Evolutionary conservation across 2,888 invertebrate genomes (phyloP).

Genomic region (Phyllotreta cruciferae): DNA sequence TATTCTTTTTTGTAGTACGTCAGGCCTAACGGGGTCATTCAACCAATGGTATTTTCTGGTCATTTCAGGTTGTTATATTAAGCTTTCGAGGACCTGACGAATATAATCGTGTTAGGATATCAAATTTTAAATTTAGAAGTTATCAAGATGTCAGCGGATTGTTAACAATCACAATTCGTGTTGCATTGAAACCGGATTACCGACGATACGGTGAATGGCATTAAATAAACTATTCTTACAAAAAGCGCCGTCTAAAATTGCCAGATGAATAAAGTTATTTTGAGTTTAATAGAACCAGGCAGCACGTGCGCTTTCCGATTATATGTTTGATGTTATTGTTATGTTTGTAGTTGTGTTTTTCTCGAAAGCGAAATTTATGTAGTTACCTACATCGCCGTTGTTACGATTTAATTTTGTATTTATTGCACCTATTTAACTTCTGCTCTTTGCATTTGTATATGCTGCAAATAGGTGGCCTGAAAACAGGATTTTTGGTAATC

Average conservation of each 20-base stretch:
- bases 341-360: background rate
- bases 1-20: too few species aligned
- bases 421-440: too few species aligned
- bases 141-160: constrained; percentile 12
- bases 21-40: too few species aligned
- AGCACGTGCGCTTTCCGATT: constrained; percentile 10
- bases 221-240: constrained; percentile 17
- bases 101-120: background rate
- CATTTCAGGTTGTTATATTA: too few species aligned
- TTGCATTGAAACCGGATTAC: constrained; percentile 11
- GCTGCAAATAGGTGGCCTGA: too few species aligned
- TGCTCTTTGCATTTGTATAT: too few species aligned
- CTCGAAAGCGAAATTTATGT: too few species aligned
- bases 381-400: too few species aligned
- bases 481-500: too few species aligned
- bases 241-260: constrained; percentile 16
- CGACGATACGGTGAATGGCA: constrained; percentile 5
- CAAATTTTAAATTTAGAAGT: background rate
- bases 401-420: too few species aligned
- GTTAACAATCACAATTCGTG: background rate
- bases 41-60: too few species aligned
- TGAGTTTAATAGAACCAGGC: constrained; percentile 1
- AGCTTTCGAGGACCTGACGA: too few species aligned
- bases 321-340: constrained; percentile 7
- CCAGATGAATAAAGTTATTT: constrained; percentile 24